Percentiles rank a stretch among this genome's conserved stretches.
Conservation (phyloP, 2,797 vertebrate genomes). For the Silurus aristotelis region DNA sequence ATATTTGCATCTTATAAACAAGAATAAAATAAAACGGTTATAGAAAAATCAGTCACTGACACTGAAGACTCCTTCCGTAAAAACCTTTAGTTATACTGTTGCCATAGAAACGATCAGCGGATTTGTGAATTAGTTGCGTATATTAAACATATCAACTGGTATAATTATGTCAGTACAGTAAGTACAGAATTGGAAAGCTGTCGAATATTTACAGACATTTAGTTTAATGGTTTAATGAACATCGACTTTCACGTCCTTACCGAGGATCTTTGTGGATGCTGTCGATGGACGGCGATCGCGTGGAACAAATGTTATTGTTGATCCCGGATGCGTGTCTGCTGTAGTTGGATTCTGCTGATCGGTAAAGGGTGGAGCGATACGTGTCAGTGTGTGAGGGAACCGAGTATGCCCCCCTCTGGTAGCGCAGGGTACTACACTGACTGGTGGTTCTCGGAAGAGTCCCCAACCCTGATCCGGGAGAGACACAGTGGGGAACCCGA, state of each 20-base stretch:
- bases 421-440: constrained; percentile 90
- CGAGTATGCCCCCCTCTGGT: constrained; percentile 90
- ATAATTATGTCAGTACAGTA: background rate
- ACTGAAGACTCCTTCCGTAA: background rate
- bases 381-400: constrained; percentile 87
- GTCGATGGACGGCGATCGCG: constrained; percentile 91
- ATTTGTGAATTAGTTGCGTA: too few species aligned
- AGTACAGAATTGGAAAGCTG: background rate
- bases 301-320: constrained; percentile 78
- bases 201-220: too few species aligned
- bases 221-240: too few species aligned
- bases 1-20: background rate
- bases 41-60: background rate
- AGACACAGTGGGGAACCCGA: background rate
- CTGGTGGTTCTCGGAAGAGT: constrained; percentile 90
- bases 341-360: constrained; percentile 78
- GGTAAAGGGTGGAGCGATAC: constrained; percentile 80
- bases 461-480: constrained; percentile 76
- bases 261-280: constrained; percentile 98
- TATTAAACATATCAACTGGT: too few species aligned
- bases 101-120: too few species aligned
- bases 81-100: too few species aligned
- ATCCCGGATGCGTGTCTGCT: constrained; percentile 74
- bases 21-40: background rate
- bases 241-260: constrained; percentile 63